Evolutionary conservation across 2,797 vertebrate species (phyloP), one percentile per base, ranked within the genome.

Genomic region (Helicolenus hilgendorfi): DNA sequence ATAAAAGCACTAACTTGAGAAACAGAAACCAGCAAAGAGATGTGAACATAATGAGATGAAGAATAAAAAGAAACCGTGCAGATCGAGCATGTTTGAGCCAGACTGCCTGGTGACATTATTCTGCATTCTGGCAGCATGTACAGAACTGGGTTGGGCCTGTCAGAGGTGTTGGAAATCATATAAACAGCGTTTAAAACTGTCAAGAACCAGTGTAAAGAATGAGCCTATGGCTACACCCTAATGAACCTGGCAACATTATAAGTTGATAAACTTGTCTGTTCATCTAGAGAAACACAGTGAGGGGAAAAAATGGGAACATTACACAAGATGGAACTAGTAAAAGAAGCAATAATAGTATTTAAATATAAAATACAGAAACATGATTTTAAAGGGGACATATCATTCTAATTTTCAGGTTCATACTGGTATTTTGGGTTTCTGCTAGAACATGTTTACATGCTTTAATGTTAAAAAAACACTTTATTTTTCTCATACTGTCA

Each of bases 171-270:
- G 79, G 81, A 83, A 89, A 87, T 73, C 53, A 4, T 89, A 92
- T 90, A 71, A 88, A 53, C 68, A 75, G 77, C 79, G 77, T 89
- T 97, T 94, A 91, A 93, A 90, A 81, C 72, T 80, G 90, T 89
- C 94, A 87, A 86, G 79, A 95, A 93, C 96, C 92, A 89, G 81
- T 91, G 90, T 90, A 72, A 95, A 95, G 96, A 96, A 89, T 94
- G 87, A 91, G 95, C 96, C 93, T 81, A 36, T 58, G 87, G 96
- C 92, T 81, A 88, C 59, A 89, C 26, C 2, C 20, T 62, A 56
- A 90, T 79, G 11, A 83, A 64, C 29, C 36, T 75, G 81, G 89
- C 77, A 86, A 62, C 64, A 72, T 67, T 27, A 73, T 62, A 73
- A 77, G 73, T 41, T 31, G 74, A 80, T 64, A 72, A 67, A 84